Base-by-base conservation (phyloP, 2,888 invertebrate species). In the Gerris lacustris region DNA sequence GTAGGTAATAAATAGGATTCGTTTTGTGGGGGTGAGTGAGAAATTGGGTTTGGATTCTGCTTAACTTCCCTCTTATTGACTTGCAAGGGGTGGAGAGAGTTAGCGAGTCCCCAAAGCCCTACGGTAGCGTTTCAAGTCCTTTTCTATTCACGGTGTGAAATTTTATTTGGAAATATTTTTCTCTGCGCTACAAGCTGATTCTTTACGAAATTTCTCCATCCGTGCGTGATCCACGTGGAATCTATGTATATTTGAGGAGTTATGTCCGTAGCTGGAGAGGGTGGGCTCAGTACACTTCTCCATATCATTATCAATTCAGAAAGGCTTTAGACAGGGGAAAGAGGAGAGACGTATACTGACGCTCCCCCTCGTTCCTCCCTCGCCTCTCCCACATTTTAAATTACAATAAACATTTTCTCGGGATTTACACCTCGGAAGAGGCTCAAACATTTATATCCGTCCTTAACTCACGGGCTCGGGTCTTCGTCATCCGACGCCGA, bases 331-430 rank as follows among this genome's bases (percentile, higher is more conserved):
- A 15, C 55, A 55, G 55, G 55, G 55, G 9, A 55, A 55, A 15
- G 15, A 2, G 55, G 55, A 15, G 55, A 11, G 55, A 15, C 15
- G 55, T 11, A 15, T 55, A 9, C 55, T 55, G 9, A 55, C 9
- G 15, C 55, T 55, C 55, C 55, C 55, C 15, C 55, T 55, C 15
- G 15, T 11, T 11, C 9, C 9, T 55, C 31, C 31, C 55, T 55
- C 55, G 11, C 55, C 2, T 55, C 9, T 55, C 55, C 15, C 15
- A 11, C 55, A 55, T 55, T 55, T 55, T 55, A 55, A 55, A 55
- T 55, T 55, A 55, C 55, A 55, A 55, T 55, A 55, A 55, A 55
- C 55, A 55, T 55, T 55, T 55, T 55, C 55, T 55, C 15, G 9
- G 55, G 55, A 55, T 55, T 55, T 55, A 15, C 55, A 55, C 55